Percentiles rank a stretch among this genome's conserved stretches.
Evolutionary conservation across 2,113 vertebrate species (phyloP).

Genomic region (Daubentonia madagascariensis): DNA sequence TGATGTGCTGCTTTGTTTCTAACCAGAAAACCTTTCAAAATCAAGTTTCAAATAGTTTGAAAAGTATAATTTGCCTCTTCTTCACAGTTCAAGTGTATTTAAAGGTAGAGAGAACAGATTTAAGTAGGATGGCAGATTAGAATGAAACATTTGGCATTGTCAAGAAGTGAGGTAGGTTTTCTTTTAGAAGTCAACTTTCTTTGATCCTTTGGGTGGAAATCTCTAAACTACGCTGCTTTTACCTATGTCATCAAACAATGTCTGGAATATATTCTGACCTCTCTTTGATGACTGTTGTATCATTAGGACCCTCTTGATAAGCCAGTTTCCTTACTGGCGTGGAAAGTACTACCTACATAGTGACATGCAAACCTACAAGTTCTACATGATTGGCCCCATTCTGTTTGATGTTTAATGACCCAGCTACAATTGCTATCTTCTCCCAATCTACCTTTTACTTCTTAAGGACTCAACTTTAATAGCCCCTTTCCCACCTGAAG

Average conservation of each 20-base stretch:
- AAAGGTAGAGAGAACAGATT: conserved; percentile 33
- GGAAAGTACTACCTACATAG: not conserved
- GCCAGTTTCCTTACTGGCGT: not conserved
- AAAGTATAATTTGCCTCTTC: conserved; percentile 32
- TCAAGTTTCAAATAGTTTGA: conserved; percentile 34
- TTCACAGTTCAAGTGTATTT: conserved; percentile 15
- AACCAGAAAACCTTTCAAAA: conserved; percentile 40
- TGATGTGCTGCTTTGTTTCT: not conserved
- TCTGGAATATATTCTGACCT: not conserved
- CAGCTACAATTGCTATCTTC: not conserved
- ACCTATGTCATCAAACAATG: not conserved
- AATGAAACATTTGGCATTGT: not conserved
- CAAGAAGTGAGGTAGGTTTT: not conserved
- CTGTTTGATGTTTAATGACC: not conserved
- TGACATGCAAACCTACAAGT: not conserved
- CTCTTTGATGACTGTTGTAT: not conserved
- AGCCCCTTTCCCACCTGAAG: not conserved
- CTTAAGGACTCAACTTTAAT: not conserved
- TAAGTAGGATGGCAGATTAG: not conserved
- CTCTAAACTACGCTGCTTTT: not conserved
- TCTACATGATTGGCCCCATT: not conserved
- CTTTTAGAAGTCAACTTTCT: not conserved
- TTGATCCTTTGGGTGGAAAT: conserved; percentile 1
- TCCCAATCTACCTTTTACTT: not conserved
- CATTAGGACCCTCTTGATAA: not conserved